Evolutionary conservation across 1,140 invertebrate species (phyloP).

Genomic region (Drosophila sp.): DNA sequence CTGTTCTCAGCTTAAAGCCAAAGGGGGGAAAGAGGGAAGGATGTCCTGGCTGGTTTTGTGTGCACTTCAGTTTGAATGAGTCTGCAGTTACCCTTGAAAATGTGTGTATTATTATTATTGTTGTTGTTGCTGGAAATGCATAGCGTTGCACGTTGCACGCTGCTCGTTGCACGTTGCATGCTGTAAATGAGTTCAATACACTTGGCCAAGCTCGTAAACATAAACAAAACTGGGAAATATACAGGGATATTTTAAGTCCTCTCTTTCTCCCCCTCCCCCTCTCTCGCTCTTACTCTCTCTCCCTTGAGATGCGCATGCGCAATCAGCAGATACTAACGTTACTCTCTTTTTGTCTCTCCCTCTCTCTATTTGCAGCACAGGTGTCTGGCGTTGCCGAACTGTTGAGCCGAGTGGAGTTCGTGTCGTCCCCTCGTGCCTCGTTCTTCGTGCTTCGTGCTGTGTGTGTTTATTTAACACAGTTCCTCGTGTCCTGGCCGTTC

Average conservation of each 20-base stretch:
- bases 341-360: slow-evolving; percentile 38
- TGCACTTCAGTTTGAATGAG: slow-evolving; percentile 78
- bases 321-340: not conserved
- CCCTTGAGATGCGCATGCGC: slow-evolving; percentile 64
- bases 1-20: slow-evolving; percentile 16
- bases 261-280: too few species aligned
- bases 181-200: slow-evolving; percentile 81
- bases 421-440: slow-evolving; percentile 9
- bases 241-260: slow-evolving; percentile 46
- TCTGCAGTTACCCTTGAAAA: slow-evolving; percentile 83
- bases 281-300: too few species aligned
- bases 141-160: slow-evolving; percentile 69
- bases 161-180: slow-evolving; percentile 59
- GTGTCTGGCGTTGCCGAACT: slow-evolving; percentile 32
- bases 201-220: slow-evolving; percentile 68
- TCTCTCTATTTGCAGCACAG: slow-evolving; percentile 20
- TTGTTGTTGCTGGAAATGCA: slow-evolving; percentile 43
- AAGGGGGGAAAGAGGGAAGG: not conserved
- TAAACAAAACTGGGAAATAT: slow-evolving; percentile 80
- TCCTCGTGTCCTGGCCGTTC: slow-evolving; percentile 59
- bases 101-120: slow-evolving; percentile 48
- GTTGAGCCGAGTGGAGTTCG: slow-evolving; percentile 25
- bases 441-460: slow-evolving; percentile 41
- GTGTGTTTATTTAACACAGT: slow-evolving; percentile 83
- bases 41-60: slow-evolving; percentile 30